Conservation (phyloP, 2,888 invertebrate genomes). For the Drepanosiphum platanoidis region DNA sequence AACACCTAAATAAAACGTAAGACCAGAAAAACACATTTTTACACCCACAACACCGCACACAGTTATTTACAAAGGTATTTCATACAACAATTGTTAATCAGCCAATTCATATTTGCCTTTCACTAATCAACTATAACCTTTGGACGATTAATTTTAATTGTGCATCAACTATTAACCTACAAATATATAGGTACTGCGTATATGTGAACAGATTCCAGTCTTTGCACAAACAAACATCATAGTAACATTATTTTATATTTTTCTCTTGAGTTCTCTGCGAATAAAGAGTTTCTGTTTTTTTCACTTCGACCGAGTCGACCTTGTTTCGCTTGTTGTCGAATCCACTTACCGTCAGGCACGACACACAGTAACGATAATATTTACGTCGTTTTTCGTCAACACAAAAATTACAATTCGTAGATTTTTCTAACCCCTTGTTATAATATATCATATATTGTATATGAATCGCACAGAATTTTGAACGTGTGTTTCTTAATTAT, state of each 20-base stretch:
- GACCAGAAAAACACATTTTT: not conserved
- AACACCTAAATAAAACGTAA: not conserved
- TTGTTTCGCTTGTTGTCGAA: too few relatives aligned
- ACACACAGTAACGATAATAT: too few relatives aligned
- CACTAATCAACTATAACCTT: constrained; percentile 40
- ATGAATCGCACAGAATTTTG: too few relatives aligned
- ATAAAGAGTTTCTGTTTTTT: too few relatives aligned
- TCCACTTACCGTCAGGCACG: too few relatives aligned
- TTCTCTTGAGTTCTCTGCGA: not conserved
- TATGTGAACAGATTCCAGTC: constrained; percentile 10
- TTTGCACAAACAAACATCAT: not conserved
- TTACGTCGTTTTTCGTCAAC: too few relatives aligned
- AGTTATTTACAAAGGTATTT: constrained; percentile 44
- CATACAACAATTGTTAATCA: constrained; percentile 32
- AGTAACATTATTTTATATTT: not conserved
- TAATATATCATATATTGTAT: too few relatives aligned
- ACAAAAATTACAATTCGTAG: too few relatives aligned
- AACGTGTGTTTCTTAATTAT: too few relatives aligned
- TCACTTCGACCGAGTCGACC: too few relatives aligned
- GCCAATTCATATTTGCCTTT: constrained; percentile 40
- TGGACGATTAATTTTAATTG: constrained; percentile 41
- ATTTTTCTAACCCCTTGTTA: too few relatives aligned
- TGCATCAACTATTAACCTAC: constrained; percentile 33
- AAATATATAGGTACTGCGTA: not conserved
- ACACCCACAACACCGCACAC: constrained; percentile 11